A percentile compares a stretch with the other conserved stretches of the same genome.
These are phyloP conservation scores for Tamias sibiricus DNA, from an alignment of 2,113 vertebrate species.

Conservation along the genomic window DNA sequence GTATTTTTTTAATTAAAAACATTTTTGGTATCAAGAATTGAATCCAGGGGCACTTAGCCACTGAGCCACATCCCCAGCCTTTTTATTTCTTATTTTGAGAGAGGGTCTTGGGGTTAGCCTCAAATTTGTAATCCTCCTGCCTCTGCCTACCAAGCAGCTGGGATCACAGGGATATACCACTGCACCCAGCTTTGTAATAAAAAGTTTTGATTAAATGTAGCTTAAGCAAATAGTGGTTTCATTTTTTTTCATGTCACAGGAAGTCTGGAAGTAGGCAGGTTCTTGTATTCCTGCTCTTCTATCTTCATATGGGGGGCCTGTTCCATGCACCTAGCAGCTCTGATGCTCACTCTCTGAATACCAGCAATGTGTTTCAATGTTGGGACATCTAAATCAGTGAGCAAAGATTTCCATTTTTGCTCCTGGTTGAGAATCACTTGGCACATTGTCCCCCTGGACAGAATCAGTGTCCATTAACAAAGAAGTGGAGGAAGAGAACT, in stretches of 20 bases:
- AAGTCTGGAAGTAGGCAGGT: background rate
- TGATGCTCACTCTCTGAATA: background rate
- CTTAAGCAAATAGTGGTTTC: background rate
- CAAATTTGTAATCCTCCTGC: too few relatives aligned
- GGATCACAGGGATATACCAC: too few relatives aligned
- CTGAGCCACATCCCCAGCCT: too few relatives aligned
- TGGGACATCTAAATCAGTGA: background rate
- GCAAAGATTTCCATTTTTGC: too few relatives aligned
- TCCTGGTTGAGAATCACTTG: background rate
- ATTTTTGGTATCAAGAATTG: too few relatives aligned
- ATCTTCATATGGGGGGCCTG: background rate
- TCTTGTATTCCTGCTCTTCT: background rate
- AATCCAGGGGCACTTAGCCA: too few relatives aligned
- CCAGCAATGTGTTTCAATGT: background rate
- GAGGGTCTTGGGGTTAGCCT: too few relatives aligned
- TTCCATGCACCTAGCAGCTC: background rate
- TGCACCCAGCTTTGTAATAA: too few relatives aligned
- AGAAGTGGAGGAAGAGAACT: background rate
- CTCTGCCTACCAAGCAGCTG: too few relatives aligned
- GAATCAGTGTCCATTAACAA: background rate
- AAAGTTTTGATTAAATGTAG: background rate
- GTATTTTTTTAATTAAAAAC: background rate
- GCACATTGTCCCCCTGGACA: background rate
- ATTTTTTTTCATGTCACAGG: background rate
- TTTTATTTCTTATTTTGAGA: too few relatives aligned